phyloP scores from a whole-genome alignment of 2,888 invertebrate species.

The Lycophotia porphyrea region DNA sequence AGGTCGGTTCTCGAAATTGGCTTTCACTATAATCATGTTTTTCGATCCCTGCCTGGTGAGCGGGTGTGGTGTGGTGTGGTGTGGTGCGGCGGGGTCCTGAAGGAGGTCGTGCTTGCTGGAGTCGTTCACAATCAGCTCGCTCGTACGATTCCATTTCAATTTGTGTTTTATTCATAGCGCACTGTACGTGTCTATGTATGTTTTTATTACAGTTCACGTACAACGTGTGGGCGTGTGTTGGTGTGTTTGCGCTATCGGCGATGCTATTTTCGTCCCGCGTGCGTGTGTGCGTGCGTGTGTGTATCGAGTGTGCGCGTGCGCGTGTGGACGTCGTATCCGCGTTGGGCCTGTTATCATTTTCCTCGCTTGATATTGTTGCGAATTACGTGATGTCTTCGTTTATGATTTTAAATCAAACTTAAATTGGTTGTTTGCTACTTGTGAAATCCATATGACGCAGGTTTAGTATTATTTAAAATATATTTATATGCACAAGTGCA shows the following conservation, averaged over 20 bases:
- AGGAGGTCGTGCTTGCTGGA: constrained; percentile 24
- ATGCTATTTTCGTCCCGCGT: constrained; percentile 83
- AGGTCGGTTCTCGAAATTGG: constrained; percentile 73
- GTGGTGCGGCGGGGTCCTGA: constrained; percentile 55
- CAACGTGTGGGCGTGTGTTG: constrained; percentile 88
- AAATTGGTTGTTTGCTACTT: constrained; percentile 21
- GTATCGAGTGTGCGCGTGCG: constrained; percentile 54
- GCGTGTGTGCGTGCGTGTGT: constrained; percentile 74
- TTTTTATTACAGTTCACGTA: constrained; percentile 89
- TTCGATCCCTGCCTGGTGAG: constrained; percentile 21
- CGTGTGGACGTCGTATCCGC: constrained; percentile 84
- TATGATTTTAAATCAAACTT: constrained; percentile 51
- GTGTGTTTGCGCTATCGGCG: constrained; percentile 89
- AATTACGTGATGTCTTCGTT: constrained; percentile 74
- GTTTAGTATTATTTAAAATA: not conserved
- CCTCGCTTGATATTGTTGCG: constrained; percentile 79
- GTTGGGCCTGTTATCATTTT: constrained; percentile 86
- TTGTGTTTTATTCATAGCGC: constrained; percentile 85
- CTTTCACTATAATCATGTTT: constrained; percentile 76
- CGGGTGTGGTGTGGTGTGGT: constrained; percentile 54
- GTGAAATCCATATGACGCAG: constrained; percentile 7
- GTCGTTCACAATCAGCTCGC: constrained; percentile 74
- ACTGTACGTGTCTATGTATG: constrained; percentile 83
- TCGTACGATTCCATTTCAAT: constrained; percentile 85
- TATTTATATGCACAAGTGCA: constrained; percentile 9